Evolutionary conservation across 2,888 invertebrate species (phyloP).

Genomic region (Drosophila meridiana): DNA sequence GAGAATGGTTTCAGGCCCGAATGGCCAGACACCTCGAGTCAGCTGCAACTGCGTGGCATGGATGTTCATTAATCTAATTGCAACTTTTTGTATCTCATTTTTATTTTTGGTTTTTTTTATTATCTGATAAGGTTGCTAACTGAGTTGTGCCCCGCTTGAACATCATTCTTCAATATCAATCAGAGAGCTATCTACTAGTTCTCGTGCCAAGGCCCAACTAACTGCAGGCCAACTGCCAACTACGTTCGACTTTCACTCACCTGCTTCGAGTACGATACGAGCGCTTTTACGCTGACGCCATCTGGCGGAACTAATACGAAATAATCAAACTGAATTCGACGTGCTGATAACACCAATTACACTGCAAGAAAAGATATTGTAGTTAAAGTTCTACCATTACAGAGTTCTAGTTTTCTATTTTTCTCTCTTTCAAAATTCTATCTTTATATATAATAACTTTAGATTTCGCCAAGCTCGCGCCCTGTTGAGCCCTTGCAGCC

Average conservation of each 20-base stretch:
- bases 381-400: background rate
- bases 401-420: too few species aligned
- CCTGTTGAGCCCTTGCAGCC: background rate
- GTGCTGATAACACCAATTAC: slow-evolving; percentile 12
- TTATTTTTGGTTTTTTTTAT: background rate
- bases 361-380: slow-evolving; percentile 1
- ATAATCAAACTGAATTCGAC: slow-evolving; percentile 2
- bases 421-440: background rate
- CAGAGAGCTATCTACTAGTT: slow-evolving; percentile 34
- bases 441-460: background rate
- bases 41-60: slow-evolving; percentile 51
- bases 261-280: slow-evolving; percentile 10
- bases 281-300: slow-evolving; percentile 22
- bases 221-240: slow-evolving; percentile 2
- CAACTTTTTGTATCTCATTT: slow-evolving; percentile 7
- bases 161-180: slow-evolving; percentile 67
- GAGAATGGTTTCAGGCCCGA: slow-evolving; percentile 34
- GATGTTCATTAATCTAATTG: slow-evolving; percentile 55
- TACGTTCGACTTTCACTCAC: slow-evolving; percentile 27
- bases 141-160: slow-evolving; percentile 26
- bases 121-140: slow-evolving; percentile 41
- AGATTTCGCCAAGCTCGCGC: background rate
- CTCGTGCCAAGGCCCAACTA: slow-evolving; percentile 7
- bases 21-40: slow-evolving; percentile 11
- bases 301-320: slow-evolving; percentile 17